Conservation (phyloP, 2,113 vertebrate genomes). For the Corvus moneduloides region DNA sequence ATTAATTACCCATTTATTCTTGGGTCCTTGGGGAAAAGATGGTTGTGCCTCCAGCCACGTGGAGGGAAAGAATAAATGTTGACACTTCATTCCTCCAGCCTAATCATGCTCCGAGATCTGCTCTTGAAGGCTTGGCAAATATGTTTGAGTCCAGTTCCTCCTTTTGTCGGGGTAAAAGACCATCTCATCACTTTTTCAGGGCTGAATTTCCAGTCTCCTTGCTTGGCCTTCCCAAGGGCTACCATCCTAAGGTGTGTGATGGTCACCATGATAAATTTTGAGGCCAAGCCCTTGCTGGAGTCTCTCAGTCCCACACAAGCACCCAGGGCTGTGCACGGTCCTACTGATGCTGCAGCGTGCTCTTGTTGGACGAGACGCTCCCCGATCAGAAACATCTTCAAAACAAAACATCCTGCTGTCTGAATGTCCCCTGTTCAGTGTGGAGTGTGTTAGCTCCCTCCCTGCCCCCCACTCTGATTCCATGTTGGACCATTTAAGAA, state of each 20-base stretch:
- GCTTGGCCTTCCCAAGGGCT: neutral
- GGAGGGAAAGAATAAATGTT: neutral
- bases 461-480: neutral
- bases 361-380: neutral
- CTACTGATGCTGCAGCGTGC: accelerated
- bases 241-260: neutral
- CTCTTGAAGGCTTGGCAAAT: neutral
- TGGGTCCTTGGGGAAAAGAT: neutral
- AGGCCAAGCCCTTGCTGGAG: neutral
- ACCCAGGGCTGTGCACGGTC: accelerated
- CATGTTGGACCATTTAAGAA: slow-evolving; percentile 49
- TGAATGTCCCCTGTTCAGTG: neutral
- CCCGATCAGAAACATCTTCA: neutral
- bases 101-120: neutral
- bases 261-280: neutral
- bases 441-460: neutral
- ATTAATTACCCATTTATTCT: neutral
- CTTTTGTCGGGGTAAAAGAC: neutral
- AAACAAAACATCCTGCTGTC: neutral
- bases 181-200: neutral
- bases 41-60: neutral
- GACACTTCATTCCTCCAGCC: neutral
- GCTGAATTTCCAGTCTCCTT: neutral
- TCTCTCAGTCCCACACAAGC: accelerated
- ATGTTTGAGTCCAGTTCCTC: neutral